Base-by-base conservation (phyloP, 2,113 vertebrate genomes). In the Rhinopomastus cyanomelas region DNA sequence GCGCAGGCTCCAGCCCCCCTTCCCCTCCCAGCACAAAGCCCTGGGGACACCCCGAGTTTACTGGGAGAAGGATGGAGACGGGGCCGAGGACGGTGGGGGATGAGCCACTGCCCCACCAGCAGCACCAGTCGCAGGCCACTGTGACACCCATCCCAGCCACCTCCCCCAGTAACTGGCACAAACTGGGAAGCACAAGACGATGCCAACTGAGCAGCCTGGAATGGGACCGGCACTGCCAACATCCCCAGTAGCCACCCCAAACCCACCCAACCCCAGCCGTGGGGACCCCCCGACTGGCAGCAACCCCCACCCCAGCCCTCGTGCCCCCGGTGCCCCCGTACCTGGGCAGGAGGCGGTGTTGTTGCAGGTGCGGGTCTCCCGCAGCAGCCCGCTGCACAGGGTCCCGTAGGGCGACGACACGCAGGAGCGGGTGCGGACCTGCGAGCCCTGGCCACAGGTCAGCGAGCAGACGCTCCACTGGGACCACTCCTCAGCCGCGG, bases 391-490 rank as follows among this genome's bases (percentile, higher is more conserved):
- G 59, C 99, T 99, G 98, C 99, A 99, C 94, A 99, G 97, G 11
- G 99, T 99, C 85, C 99, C 99, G 81, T 99, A 99, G 11, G 99
- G 99, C 26, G 99, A 99, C 27, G 99, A 99, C 89, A 99, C 98
- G 9, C 99, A 99, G 46, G 99, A 99, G 44, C 99, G 98, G 2
- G 98, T 99, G 90, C 99, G 98, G 94, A 99, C 98, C 97, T 99
- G 99, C 96, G 98, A 98, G 86, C 99, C 99, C 95, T 99, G 98
- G 57, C 99, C 99, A 42, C 99, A 99, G 3, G 99, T 99, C 95
- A 99, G 97, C 11, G 99, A 99, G 96, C 99, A 99, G 85, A 99
- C 98, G 30, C 99, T 99, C 99, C 99, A 99, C 95, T 98, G 99
- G 11, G 99, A 99, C 99, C 99, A 99, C 91, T 99, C 99, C 96